These are phyloP conservation scores for Tribolium castaneum DNA, from an alignment of 1,140 invertebrate genomes.

Conservation along the genomic window DNA sequence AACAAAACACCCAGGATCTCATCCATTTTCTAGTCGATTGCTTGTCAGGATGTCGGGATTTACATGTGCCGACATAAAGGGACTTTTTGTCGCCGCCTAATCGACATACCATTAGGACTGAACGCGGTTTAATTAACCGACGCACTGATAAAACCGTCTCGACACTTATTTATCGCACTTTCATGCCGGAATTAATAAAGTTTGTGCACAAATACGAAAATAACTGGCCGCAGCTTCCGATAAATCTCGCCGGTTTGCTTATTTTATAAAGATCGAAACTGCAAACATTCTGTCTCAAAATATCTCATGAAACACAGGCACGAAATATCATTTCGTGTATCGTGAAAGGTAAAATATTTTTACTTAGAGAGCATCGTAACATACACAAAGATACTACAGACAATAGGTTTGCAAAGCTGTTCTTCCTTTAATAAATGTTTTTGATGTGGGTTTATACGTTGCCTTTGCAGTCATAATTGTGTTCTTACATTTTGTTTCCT, in stretches of 20 bases:
- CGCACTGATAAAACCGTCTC: not conserved
- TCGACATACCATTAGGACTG: conserved; percentile 30
- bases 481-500: too few species aligned
- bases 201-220: conserved; percentile 13
- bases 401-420: not conserved
- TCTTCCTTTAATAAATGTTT: not conserved
- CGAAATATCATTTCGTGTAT: not conserved
- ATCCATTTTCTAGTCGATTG: conserved; percentile 38
- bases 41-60: conserved; percentile 36
- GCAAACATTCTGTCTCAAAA: not conserved
- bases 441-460: not conserved
- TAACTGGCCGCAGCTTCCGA: not conserved
- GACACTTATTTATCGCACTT: conserved; percentile 18
- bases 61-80: conserved; percentile 32
- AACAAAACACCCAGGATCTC: conserved; percentile 36
- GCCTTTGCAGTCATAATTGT: too few species aligned
- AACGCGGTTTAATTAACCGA: conserved; percentile 26
- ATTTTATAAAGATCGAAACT: not conserved
- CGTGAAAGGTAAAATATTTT: not conserved
- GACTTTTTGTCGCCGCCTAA: conserved; percentile 12
- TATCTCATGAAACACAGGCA: not conserved
- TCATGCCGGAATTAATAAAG: conserved; percentile 32
- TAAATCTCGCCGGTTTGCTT: not conserved
- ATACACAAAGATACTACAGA: not conserved
- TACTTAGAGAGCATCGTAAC: not conserved